These are phyloP conservation scores for Archivesica marissinica DNA, from an alignment of 1,140 invertebrate genomes.

Conservation along the genomic window DNA sequence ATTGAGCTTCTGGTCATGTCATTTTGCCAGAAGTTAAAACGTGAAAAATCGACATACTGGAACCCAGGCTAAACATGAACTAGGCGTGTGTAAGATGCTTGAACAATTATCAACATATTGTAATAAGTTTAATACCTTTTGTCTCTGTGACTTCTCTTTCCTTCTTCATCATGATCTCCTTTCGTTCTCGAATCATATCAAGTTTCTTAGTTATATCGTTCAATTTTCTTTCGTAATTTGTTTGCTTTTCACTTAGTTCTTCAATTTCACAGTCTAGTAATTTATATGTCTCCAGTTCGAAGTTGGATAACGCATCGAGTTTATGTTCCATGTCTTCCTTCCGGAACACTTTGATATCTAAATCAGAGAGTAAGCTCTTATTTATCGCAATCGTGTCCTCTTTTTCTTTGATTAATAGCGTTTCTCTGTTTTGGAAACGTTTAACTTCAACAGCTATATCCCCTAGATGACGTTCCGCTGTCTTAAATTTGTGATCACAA, in stretches of 20 bases:
- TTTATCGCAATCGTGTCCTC: conserved; percentile 49
- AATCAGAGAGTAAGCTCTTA: conserved; percentile 68
- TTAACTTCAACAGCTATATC: conserved; percentile 64
- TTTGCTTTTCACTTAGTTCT: conserved; percentile 59
- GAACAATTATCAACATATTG: too few relatives aligned
- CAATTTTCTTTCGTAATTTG: conserved; percentile 62
- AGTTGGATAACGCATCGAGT: conserved; percentile 17
- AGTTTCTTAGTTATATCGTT: conserved; percentile 66
- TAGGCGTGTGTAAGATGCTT: too few relatives aligned
- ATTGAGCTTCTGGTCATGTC: too few relatives aligned
- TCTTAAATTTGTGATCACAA: conserved; percentile 72
- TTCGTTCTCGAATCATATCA: conserved; percentile 48
- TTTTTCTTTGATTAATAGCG: conserved; percentile 60
- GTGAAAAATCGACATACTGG: too few relatives aligned
- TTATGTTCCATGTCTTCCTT: conserved; percentile 52
- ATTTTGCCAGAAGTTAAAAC: too few relatives aligned
- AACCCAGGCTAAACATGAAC: too few relatives aligned
- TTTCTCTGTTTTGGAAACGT: conserved; percentile 62
- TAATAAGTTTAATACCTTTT: too few relatives aligned
- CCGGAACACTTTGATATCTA: conserved; percentile 72
- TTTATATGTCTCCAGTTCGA: conserved; percentile 64
- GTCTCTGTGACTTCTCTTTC: conserved; percentile 35
- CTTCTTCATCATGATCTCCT: conserved; percentile 49
- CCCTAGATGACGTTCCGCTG: conserved; percentile 54
- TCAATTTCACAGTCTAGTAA: conserved; percentile 64